Conservation (phyloP, 2,888 invertebrate species). For the Pteria penguin region DNA sequence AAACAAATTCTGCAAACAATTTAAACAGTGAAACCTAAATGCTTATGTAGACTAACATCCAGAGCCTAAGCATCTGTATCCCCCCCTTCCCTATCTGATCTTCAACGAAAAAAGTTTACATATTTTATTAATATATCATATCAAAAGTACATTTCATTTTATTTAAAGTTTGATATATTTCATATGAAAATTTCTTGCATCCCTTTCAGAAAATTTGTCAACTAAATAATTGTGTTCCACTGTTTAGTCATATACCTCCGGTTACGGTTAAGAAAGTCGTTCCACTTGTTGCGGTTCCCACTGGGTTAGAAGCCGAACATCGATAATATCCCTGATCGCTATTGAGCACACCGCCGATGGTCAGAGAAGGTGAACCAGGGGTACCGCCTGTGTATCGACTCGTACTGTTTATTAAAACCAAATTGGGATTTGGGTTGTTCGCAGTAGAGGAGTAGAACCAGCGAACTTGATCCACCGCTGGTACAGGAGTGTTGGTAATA, state of each 20-base stretch:
- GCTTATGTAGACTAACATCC: too few relatives aligned
- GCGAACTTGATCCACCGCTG: constrained; percentile 13
- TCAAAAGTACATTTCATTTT: too few relatives aligned
- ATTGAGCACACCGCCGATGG: constrained; percentile 4
- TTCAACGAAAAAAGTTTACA: too few relatives aligned
- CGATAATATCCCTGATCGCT: constrained; percentile 28
- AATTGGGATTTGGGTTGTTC: constrained; percentile 16
- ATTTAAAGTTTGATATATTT: too few relatives aligned
- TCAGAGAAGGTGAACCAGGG: constrained; percentile 18
- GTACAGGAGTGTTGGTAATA: constrained; percentile 24
- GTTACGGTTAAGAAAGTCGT: constrained; percentile 7
- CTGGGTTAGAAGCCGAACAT: constrained; percentile 29
- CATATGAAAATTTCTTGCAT: too few relatives aligned
- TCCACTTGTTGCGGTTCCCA: constrained; percentile 25
- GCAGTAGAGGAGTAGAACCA: constrained; percentile 6
- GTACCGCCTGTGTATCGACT: constrained; percentile 27
- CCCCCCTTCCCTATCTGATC: too few relatives aligned
- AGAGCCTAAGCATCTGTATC: too few relatives aligned
- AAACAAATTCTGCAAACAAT: too few relatives aligned
- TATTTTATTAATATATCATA: too few relatives aligned
- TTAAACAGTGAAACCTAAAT: too few relatives aligned
- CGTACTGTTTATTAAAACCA: neutral
- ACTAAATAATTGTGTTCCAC: too few relatives aligned
- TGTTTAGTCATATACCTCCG: constrained; percentile 20
- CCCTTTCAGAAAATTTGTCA: too few relatives aligned